Evolutionary conservation across 2,888 invertebrate genomes (phyloP).

Genomic region (Cephus rjabovi): DNA sequence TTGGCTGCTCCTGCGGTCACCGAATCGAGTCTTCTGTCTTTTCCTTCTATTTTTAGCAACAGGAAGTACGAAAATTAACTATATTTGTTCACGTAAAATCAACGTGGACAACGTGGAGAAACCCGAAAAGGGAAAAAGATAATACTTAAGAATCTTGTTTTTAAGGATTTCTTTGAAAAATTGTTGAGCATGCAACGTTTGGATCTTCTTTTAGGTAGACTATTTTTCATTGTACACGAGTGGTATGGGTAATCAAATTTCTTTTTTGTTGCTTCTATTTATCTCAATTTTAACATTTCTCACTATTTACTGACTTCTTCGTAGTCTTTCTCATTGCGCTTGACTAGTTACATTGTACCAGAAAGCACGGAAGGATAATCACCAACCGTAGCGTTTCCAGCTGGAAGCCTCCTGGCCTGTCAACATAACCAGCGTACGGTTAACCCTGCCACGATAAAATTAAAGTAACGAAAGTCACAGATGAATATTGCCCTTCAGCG

Average conservation of each 20-base stretch:
- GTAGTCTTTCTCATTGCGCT: background rate
- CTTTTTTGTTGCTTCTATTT: background rate
- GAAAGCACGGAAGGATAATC: background rate
- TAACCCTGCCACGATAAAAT: background rate
- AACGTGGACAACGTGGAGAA: background rate
- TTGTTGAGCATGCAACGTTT: background rate
- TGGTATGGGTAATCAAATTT: background rate
- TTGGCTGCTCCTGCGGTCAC: background rate
- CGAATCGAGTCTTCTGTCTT: background rate
- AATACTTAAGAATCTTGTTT: background rate
- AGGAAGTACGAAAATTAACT: background rate
- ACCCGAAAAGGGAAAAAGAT: background rate
- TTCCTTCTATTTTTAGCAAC: background rate
- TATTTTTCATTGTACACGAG: background rate
- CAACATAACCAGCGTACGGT: background rate
- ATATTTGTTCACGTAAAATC: background rate
- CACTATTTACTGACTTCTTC: background rate
- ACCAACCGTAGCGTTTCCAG: background rate
- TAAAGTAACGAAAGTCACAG: background rate
- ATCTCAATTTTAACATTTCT: background rate
- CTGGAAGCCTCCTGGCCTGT: background rate
- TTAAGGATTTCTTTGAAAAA: background rate
- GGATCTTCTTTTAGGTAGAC: background rate
- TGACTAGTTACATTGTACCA: slow-evolving; percentile 9
- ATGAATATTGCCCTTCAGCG: background rate